Evolutionary conservation across 1,140 invertebrate species (phyloP), one percentile per base, ranked within the genome.

Genomic region (Drosophila pseudoananassae): DNA sequence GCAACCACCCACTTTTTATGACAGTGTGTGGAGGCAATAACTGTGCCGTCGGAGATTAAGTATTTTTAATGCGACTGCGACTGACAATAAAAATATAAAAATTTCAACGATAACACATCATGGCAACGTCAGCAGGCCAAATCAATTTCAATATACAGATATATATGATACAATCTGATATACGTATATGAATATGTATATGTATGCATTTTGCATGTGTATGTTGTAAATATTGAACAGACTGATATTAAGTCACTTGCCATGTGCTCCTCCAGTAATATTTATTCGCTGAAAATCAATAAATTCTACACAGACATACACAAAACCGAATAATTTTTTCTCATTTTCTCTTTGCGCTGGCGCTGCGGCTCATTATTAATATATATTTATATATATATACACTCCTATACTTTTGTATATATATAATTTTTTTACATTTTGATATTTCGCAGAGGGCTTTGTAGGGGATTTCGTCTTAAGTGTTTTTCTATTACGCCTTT

Each of bases 31-130:
- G 61, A 29, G 66, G 57, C 69, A 77, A 90, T 84, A 85, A 82
- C 84, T 83, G 29, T 61, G 78, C 75, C 69, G 68, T 66, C 51
- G 56, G 63, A 88, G 83, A 88, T 88, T 88, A 88, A 88, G 83
- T 88, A 88, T 88, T 88, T 88, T 88, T 88, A 88, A 88, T 88
- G 83, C 83, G 83, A 81, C 58, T 77, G 73, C 81, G 71, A 77
- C 75, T 77, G 70, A 76, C 84, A 74, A 85, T 85, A 81, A 82
- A 85, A 78, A 88, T 82, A 88, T 78, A 82, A 78, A 88, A 88
- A 88, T 88, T 88, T 88, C 79, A 89, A 89, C 79, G 79, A 85
- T 85, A 87, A 80, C 63, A 36, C 12, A 33, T 10, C 20, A 29
- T 63, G 20, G 55, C 53, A 55, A 69, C 78, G 79, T 88, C 80